These are phyloP conservation scores for Gymnodraco acuticeps DNA, from an alignment of 2,797 vertebrate species.

Conservation along the genomic window DNA sequence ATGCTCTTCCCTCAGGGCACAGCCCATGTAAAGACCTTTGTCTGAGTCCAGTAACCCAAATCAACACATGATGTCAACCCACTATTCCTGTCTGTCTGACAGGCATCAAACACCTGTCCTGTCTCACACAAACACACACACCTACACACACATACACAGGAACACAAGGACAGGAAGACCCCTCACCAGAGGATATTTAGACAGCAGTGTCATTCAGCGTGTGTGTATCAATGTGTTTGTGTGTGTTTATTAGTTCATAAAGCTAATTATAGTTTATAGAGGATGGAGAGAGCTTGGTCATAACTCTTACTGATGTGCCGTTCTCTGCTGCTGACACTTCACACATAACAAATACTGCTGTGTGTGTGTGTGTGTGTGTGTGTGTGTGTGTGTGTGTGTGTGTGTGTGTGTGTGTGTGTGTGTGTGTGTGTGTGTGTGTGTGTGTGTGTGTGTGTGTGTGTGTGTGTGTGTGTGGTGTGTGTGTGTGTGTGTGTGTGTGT, in stretches of 20 bases:
- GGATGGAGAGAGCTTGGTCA: constrained; percentile 26
- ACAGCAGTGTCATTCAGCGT: constrained; percentile 38
- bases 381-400: no score
- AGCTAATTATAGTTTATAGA: constrained; percentile 55
- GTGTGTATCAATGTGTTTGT: constrained; percentile 2
- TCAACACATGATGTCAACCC: constrained; percentile 79
- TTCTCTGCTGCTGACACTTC: constrained; percentile 44
- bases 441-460: constrained; percentile 42
- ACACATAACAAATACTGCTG: constrained; percentile 29
- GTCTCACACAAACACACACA: constrained; percentile 36
- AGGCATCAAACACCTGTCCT: constrained; percentile 78
- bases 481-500: constrained; percentile 50
- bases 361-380: no score
- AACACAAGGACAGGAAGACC: constrained; percentile 56
- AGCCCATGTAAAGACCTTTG: constrained; percentile 83
- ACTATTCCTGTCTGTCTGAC: constrained; percentile 80
- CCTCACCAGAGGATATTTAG: constrained; percentile 56
- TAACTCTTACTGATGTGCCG: constrained; percentile 47
- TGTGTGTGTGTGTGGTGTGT: constrained; percentile 34
- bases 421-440: constrained; percentile 30
- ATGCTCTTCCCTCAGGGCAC: constrained; percentile 48
- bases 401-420: no score
- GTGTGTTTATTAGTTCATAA: constrained; percentile 54
- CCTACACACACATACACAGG: constrained; percentile 25
- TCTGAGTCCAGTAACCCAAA: constrained; percentile 70